These are phyloP conservation scores for Galerucella nymphaeae DNA, from an alignment of 2,888 invertebrate species.

Conservation along the genomic window DNA sequence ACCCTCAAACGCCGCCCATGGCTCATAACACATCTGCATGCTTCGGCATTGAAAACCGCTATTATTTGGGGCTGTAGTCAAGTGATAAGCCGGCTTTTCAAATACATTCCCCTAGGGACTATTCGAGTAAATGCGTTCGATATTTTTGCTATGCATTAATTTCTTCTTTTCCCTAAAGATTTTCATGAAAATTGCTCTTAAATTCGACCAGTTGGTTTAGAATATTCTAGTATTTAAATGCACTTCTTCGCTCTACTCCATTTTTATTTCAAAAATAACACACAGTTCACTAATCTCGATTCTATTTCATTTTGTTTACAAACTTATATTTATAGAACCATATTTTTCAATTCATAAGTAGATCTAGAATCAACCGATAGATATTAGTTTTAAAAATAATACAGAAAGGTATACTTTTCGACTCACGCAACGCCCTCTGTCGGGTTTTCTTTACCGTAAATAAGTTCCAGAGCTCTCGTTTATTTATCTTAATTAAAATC, in stretches of 20 bases:
- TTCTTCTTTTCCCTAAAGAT: not conserved
- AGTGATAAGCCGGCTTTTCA: slow-evolving; percentile 42
- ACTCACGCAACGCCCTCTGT: no score
- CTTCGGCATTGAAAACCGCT: slow-evolving; percentile 48
- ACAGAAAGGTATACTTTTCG: no score
- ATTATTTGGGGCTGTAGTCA: slow-evolving; percentile 49
- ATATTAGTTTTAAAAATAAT: no score
- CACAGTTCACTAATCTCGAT: slow-evolving; percentile 1
- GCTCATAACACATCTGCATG: slow-evolving; percentile 43
- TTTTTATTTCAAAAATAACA: not conserved
- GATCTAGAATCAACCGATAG: no score
- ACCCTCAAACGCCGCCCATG: not conserved
- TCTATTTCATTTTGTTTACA: not conserved
- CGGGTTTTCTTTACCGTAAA: not conserved
- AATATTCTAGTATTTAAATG: not conserved
- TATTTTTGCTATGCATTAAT: slow-evolving; percentile 3
- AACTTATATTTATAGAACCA: no score
- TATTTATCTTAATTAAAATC: not conserved
- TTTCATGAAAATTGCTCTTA: not conserved
- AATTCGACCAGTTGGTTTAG: not conserved
- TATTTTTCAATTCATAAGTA: no score
- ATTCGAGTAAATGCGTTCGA: slow-evolving; percentile 21
- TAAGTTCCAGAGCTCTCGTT: not conserved
- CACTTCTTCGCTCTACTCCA: not conserved
- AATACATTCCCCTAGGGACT: slow-evolving; percentile 33